Base-by-base conservation (phyloP, 2,797 vertebrate species). In the Pangasius mekongensis region DNA sequence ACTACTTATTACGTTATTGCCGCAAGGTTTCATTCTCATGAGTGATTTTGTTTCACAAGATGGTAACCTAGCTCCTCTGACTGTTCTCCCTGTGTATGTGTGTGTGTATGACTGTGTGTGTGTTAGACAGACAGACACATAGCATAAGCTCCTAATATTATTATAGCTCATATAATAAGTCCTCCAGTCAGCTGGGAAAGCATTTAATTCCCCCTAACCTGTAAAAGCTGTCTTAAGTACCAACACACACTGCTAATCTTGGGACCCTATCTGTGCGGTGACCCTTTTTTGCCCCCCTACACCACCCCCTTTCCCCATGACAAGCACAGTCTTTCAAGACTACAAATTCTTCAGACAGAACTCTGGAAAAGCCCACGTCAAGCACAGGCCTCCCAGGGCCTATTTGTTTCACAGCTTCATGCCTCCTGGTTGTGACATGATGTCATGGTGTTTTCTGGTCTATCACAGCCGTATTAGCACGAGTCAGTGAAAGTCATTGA, bases 151-250 rank as follows among this genome's bases (percentile, higher is more conserved):
- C 76, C 80, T 89, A 92, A 87, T 92, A 84, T 93, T 91, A 90
- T 90, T 90, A 66, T 92, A 86, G 82, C 91, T 87, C 92, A 90
- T 73, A 89, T 93, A 86, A 87, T 89, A 84, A 92, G 39, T 91
- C 91, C 90, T 88, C 10, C 30, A 90, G 90, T 84, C 93, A 93
- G 92, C 94, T 95, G 94, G 91, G 93, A 92, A 94, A 94, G 1
- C 47, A 71, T 88, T 94, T 93, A 76, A 83, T 89, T 91, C 92
- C 89, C 92, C 88, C 89, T 76, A 47, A 27, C 66, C 60, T 39
- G 88, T 86, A 78, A 90, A 93, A 92, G 82, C 83, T 18, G 58
- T 87, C 74, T 83, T 83, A 62, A 90, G 88, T 60, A 9, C 83
- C 56, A 20, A 84, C 27, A 69, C 47, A 60, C 58, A 86, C 47